Percentiles rank a stretch among this genome's conserved stretches.
Conservation (phyloP, 2,113 vertebrate genomes). For the Protobothrops flavoviridis region DNA sequence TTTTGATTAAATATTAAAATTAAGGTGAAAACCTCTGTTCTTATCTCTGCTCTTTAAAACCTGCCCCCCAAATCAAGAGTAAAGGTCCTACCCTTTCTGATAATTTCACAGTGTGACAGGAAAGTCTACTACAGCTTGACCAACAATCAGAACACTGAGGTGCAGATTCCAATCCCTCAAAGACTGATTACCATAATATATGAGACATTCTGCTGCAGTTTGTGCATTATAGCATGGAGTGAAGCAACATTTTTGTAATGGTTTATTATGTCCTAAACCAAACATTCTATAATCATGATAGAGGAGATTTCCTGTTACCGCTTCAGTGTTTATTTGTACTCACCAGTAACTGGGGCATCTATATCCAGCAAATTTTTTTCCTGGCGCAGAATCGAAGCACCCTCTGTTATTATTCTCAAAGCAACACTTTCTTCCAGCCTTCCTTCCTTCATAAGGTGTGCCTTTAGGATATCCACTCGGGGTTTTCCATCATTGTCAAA, state of each 20-base stretch:
- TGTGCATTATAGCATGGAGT: neutral
- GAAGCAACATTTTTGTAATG: neutral
- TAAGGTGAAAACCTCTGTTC: neutral
- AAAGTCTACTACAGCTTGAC: neutral
- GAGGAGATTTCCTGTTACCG: neutral
- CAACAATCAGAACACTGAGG: neutral
- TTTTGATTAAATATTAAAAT: neutral
- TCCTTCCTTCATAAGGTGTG: slow-evolving; percentile 97
- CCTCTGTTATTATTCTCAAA: slow-evolving; percentile 92
- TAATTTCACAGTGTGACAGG: neutral
- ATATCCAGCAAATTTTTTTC: slow-evolving; percentile 98
- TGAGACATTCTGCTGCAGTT: neutral
- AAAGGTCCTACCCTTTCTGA: neutral
- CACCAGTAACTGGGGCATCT: slow-evolving; percentile 97
- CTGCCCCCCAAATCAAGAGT: neutral
- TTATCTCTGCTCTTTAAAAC: neutral
- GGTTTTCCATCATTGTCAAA: slow-evolving; percentile 97
- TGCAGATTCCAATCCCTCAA: neutral
- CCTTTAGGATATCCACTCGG: slow-evolving; percentile 96
- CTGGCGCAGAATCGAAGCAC: slow-evolving; percentile 88
- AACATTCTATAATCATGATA: neutral
- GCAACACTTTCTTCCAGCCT: slow-evolving; percentile 94
- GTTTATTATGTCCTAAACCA: neutral
- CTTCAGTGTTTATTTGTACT: slow-evolving; percentile 33
- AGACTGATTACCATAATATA: neutral